These are phyloP conservation scores for Etheostoma nigrum DNA, from an alignment of 2,797 vertebrate genomes.

Conservation along the genomic window DNA sequence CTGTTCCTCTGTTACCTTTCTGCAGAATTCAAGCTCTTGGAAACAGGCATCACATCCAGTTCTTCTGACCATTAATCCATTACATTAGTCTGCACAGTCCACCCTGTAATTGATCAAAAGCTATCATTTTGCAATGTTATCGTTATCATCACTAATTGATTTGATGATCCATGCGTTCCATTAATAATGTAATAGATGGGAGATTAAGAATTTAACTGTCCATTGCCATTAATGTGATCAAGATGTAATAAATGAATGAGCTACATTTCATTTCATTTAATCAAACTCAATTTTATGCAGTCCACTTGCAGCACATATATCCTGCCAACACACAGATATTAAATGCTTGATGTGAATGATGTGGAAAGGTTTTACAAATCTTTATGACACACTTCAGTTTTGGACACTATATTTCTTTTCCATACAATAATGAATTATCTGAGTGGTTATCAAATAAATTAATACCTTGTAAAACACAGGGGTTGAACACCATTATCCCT, in stretches of 20 bases:
- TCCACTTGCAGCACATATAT: slow-evolving; percentile 70
- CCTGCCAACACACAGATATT: slow-evolving; percentile 40
- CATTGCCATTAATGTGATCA: slow-evolving; percentile 84
- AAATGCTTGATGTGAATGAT: slow-evolving; percentile 60
- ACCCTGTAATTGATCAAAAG: slow-evolving; percentile 70
- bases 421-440: slow-evolving; percentile 47
- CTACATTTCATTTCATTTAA: slow-evolving; percentile 84
- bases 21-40: neutral
- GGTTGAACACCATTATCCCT: slow-evolving; percentile 18
- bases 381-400: slow-evolving; percentile 48
- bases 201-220: slow-evolving; percentile 85
- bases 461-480: slow-evolving; percentile 35
- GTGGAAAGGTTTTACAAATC: slow-evolving; percentile 66
- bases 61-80: slow-evolving; percentile 58
- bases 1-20: slow-evolving; percentile 21
- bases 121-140: slow-evolving; percentile 79
- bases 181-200: slow-evolving; percentile 81
- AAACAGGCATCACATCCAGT: slow-evolving; percentile 23
- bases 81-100: slow-evolving; percentile 50
- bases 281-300: slow-evolving; percentile 81
- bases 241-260: slow-evolving; percentile 81
- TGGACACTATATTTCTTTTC: neutral
- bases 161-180: slow-evolving; percentile 80
- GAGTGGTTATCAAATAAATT: slow-evolving; percentile 56
- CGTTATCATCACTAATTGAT: slow-evolving; percentile 86